phyloP scores from a whole-genome alignment of 2,888 invertebrate species.

The Pristionchus maxplancki region DNA sequence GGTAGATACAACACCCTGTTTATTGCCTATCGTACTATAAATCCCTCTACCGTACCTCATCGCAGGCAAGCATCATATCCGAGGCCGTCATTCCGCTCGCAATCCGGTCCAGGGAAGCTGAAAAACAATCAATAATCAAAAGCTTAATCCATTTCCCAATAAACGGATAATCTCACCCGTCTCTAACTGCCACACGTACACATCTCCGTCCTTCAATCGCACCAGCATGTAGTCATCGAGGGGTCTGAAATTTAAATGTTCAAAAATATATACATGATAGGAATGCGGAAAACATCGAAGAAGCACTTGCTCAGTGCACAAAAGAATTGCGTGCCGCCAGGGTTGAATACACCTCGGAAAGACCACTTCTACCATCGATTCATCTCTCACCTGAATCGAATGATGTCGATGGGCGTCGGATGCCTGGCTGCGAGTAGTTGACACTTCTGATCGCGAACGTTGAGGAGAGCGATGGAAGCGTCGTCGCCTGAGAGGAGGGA shows the following conservation, averaged over 20 bases:
- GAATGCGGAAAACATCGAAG: too few species aligned
- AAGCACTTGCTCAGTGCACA: too few species aligned
- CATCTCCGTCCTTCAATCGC: slow-evolving; percentile 96
- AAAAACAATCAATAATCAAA: not conserved
- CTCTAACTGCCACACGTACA: slow-evolving; percentile 99
- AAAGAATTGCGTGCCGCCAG: too few species aligned
- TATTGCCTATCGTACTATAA: too few species aligned
- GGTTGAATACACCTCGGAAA: too few species aligned
- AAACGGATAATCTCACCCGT: slow-evolving; percentile 82
- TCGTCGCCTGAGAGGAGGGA: slow-evolving; percentile 91
- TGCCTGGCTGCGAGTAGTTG: slow-evolving; percentile 94
- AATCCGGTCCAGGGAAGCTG: slow-evolving; percentile 39
- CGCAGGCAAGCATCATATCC: slow-evolving; percentile 50
- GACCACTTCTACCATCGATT: too few species aligned
- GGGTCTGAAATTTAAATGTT: slow-evolving; percentile 80
- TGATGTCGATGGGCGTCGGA: slow-evolving; percentile 92
- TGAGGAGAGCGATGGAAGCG: slow-evolving; percentile 95
- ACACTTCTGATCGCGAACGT: slow-evolving; percentile 93
- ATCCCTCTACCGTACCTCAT: slow-evolving; percentile 47
- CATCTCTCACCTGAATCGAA: slow-evolving; percentile 54
- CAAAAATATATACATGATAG: not conserved
- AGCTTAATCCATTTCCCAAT: not conserved
- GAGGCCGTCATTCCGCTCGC: slow-evolving; percentile 50
- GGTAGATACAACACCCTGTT: not conserved
- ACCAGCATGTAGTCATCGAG: slow-evolving; percentile 98